Evolutionary conservation across 2,888 invertebrate species (phyloP), one percentile per base, ranked within the genome.

Genomic region (Andrena dorsata): DNA sequence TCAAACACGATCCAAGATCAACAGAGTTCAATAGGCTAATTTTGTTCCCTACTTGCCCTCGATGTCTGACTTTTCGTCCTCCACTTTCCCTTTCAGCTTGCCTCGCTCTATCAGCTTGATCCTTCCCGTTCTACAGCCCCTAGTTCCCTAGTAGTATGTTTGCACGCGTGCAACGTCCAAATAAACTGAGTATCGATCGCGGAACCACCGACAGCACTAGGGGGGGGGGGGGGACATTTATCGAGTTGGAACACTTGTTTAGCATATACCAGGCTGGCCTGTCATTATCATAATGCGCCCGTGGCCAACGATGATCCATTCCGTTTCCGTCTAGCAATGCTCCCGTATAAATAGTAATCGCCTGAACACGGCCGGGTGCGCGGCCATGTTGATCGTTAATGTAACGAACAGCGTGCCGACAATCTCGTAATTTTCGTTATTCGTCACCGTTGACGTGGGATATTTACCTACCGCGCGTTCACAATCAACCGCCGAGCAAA

Each of bases 211-310:
- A n/a, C 60, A 30, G 4, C 10, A 53, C 41, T 41, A 16, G 61
- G 61, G 66, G 72, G 76, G 49, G 68, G 5, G 61, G 61, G 66
- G 72, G 76, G 49, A 71, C 68, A 75, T 83, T 85, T 73, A 82
- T 82, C 79, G 79, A 64, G 35, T 75, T 53, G 35, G 76, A 41
- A 56, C 78, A 81, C 81, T 85, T 79, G 77, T 85, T 85, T 79
- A 78, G 81, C 83, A 82, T 80, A 75, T 60, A 83, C 72, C 68
- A 60, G 7, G 53, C 76, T 26, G 63, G n/a, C 28, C 72, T 35
- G 53, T 73, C 66, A 81, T 85, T 81, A 81, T 78, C 83, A 81
- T 85, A 85, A 83, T 83, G 73, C 66, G 73, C 80, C 75, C 65
- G 53, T 13, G 68, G 20, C 49, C 61, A 73, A 71, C 76, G 77